A percentile compares a stretch with the other conserved stretches of the same genome.
phyloP scores from a whole-genome alignment of 1,140 invertebrate species.

The Zeugodacus cucurbitae region DNA sequence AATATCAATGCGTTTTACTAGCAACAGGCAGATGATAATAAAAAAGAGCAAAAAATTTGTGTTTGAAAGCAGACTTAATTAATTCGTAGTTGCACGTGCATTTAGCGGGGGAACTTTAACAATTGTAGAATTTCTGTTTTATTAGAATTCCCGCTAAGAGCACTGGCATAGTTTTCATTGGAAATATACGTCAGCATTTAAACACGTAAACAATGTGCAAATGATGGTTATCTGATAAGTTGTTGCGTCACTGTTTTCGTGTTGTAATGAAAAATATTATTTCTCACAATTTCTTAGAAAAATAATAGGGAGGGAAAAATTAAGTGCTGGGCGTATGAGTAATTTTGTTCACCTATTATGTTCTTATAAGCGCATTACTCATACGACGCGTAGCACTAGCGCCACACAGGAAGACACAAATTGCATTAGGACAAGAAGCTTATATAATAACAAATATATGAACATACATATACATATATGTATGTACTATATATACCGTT shows the following conservation, averaged over 20 bases:
- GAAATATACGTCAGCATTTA: not conserved
- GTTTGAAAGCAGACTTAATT: not conserved
- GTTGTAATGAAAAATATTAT: not conserved
- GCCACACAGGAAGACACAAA: not conserved
- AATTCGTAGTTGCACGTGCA: not conserved
- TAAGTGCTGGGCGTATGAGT: not conserved
- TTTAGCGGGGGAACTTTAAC: not conserved
- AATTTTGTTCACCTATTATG: not conserved
- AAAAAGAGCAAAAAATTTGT: not conserved
- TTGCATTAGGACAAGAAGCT: not conserved
- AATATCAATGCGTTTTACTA: not conserved
- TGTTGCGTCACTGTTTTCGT: not conserved
- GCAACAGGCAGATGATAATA: not conserved
- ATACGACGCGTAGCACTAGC: not conserved
- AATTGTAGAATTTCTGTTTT: not conserved
- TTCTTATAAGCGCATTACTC: not conserved
- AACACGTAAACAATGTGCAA: too few species aligned
- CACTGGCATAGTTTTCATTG: not conserved
- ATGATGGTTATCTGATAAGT: too few species aligned
- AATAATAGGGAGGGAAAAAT: not conserved
- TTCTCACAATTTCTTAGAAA: not conserved
- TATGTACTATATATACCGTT: not conserved
- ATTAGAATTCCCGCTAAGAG: not conserved
- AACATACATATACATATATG: not conserved
- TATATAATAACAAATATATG: not conserved